Evolutionary conservation across 2,113 vertebrate species (phyloP).

Genomic region (Gymnarchus niloticus): DNA sequence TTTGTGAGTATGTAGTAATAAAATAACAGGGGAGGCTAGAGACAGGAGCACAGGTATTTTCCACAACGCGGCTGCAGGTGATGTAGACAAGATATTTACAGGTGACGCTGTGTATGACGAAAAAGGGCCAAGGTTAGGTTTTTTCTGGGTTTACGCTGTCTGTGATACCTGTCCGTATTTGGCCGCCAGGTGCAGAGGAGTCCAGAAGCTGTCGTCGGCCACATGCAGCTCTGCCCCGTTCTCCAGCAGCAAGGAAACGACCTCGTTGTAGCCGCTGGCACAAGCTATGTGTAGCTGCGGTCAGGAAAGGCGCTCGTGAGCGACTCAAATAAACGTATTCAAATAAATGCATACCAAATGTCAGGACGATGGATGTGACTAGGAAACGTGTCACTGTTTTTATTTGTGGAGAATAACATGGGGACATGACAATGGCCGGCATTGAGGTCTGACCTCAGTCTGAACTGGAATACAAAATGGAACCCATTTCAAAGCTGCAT

Average conservation of each 20-base stretch:
- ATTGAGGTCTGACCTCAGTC: background rate
- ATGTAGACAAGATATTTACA: background rate
- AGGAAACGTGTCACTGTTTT: background rate
- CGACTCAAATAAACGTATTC: background rate
- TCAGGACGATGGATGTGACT: background rate
- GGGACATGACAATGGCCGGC: background rate
- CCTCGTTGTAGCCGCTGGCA: slow-evolving; percentile 82
- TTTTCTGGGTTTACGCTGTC: no score
- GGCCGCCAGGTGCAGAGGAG: slow-evolving; percentile 86
- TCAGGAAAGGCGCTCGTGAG: slow-evolving; percentile 2
- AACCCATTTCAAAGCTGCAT: background rate
- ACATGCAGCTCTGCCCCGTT: slow-evolving; percentile 71
- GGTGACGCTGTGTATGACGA: background rate
- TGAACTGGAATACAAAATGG: background rate
- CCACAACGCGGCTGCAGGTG: background rate
- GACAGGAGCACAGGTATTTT: background rate
- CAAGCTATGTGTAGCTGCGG: slow-evolving; percentile 82
- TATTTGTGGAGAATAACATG: background rate
- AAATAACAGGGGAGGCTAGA: background rate
- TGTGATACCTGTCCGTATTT: slow-evolving; percentile 86
- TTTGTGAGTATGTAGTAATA: background rate
- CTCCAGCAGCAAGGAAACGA: slow-evolving; percentile 71
- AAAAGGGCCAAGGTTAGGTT: background rate
- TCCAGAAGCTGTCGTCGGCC: slow-evolving; percentile 75
- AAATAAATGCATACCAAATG: background rate